A percentile compares a stretch with the other conserved stretches of the same genome.
Conservation (phyloP, 2,888 invertebrate species). For the Encarsia formosa region DNA sequence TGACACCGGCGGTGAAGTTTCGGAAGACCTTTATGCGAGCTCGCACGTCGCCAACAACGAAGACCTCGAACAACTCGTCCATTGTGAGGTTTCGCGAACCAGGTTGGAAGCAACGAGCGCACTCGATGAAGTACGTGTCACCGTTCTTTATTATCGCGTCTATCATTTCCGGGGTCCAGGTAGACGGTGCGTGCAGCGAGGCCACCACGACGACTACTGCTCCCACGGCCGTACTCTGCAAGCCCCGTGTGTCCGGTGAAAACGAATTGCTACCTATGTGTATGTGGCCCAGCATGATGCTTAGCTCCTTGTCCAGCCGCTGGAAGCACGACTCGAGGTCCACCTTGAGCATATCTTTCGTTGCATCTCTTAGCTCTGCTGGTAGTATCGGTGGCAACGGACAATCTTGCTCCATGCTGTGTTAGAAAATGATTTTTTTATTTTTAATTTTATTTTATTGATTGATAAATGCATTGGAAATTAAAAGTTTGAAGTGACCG, state of each 20-base stretch:
- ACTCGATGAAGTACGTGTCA: conserved; percentile 57
- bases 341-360: conserved; percentile 26
- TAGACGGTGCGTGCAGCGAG: conserved; percentile 55
- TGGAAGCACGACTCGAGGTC: conserved; percentile 35
- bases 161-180: conserved; percentile 58
- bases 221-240: conserved; percentile 58
- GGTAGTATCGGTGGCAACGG: conserved; percentile 2
- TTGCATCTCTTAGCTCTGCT: not conserved
- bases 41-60: conserved; percentile 43
- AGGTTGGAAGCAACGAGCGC: conserved; percentile 30
- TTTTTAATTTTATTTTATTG: too few species aligned
- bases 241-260: conserved; percentile 27
- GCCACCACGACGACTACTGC: conserved; percentile 60
- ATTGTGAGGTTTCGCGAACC: conserved; percentile 40
- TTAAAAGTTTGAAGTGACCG: too few species aligned
- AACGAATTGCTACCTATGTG: conserved; percentile 33
- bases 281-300: conserved; percentile 34
- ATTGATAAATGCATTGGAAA: too few species aligned
- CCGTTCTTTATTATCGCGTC: conserved; percentile 63
- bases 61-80: conserved; percentile 38
- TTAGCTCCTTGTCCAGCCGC: conserved; percentile 35
- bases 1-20: conserved; percentile 39
- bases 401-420: conserved; percentile 1
- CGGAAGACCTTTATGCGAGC: conserved; percentile 35
- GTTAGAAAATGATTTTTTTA: too few species aligned